Evolutionary conservation across 2,888 invertebrate species (phyloP).

Genomic region (Orthosia cruda): DNA sequence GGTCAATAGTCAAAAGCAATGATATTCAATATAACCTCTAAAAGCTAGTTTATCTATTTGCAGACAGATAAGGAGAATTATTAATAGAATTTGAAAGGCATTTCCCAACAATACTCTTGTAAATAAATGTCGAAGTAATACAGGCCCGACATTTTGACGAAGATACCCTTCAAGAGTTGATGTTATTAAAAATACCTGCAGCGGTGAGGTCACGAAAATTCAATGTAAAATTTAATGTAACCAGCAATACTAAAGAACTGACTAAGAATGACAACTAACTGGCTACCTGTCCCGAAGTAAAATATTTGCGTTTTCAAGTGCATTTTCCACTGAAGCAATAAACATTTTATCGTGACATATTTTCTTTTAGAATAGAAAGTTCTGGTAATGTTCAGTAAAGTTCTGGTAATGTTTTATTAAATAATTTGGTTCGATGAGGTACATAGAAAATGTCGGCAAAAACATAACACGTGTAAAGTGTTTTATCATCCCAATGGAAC

Average conservation of each 20-base stretch:
- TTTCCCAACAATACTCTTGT: conserved; percentile 18
- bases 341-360: conserved; percentile 36
- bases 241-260: conserved; percentile 52
- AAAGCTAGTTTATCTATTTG: neutral
- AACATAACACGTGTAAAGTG: too few species aligned
- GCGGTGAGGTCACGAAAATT: conserved; percentile 13
- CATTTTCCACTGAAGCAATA: conserved; percentile 36
- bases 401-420: conserved; percentile 30
- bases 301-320: conserved; percentile 48
- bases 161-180: conserved; percentile 29
- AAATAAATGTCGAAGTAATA: conserved; percentile 6
- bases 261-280: conserved; percentile 38
- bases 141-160: conserved; percentile 16
- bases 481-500: too few species aligned
- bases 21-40: neutral
- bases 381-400: conserved; percentile 17
- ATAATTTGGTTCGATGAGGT: conserved; percentile 13
- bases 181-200: conserved; percentile 51
- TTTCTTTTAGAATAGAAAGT: conserved; percentile 35
- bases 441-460: neutral
- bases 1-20: neutral
- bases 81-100: neutral
- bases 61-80: neutral
- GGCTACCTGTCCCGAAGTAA: conserved; percentile 30
- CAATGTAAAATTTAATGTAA: conserved; percentile 42